Base-by-base conservation (phyloP, 2,113 vertebrate species). In the Eudorcas thomsonii region DNA sequence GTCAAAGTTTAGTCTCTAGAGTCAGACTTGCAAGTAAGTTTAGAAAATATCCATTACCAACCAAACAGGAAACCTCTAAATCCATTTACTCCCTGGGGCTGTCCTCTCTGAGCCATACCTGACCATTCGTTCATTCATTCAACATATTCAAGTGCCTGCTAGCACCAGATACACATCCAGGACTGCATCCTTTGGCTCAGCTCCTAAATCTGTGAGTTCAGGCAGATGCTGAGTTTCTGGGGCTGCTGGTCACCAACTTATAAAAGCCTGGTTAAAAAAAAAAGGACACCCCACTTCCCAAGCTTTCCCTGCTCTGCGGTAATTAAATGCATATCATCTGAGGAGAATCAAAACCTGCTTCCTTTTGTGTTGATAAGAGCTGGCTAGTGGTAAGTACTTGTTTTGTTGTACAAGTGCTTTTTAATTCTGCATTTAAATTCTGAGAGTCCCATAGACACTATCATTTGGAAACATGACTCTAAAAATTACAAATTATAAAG, bases 381-480 rank as follows among this genome's bases (percentile, higher is more conserved):
- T 59, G 94, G 94, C 88, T 83, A 54, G 60, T 89, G 50, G 9
- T 81, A 84, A 94, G 59, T 36, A 74, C 43, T 92, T 97, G 78
- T 84, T 94, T 91, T 89, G 57, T 50, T 64, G n/a, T 85, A 59
- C 30, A 87, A 97, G 83, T 48, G 43, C 86, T 97, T 97, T 95
- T 97, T 90, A 96, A 97, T 97, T 98, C 94, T 93, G 43, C 54
- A 90, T 96, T 98, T 97, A 92, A 96, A 91, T 97, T 98, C 64
- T 74, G 59, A 98, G 82, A 97, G 50, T 96, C 80, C 57, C 94
- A 90, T 77, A 91, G 57, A 92, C 88, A 71, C 62, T 91, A 95
- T 97, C 71, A 90, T 98, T 97, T 86, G 67, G 62, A 97, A 98
- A 95, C 77, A 94, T 96, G 93, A 97, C 93, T 97, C 86, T 52